Percentiles rank a stretch among this genome's conserved stretches.
phyloP scores from a whole-genome alignment of 2,113 vertebrate species.

The Myiagra hebetior region DNA sequence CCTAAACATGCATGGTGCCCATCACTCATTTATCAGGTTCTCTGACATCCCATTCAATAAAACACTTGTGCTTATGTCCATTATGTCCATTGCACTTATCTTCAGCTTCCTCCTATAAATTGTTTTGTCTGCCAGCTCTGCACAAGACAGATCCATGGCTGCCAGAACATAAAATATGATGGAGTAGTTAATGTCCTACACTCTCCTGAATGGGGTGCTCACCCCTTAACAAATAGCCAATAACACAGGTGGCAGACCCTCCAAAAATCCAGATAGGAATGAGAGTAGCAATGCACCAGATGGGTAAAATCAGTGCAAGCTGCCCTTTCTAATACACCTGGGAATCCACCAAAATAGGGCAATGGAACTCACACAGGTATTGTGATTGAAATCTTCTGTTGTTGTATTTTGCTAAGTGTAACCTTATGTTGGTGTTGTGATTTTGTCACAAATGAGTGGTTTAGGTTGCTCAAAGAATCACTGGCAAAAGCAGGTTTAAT shows the following conservation, averaged over 20 bases:
- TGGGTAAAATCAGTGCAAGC: not conserved
- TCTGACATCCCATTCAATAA: not conserved
- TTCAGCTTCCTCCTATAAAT: not conserved
- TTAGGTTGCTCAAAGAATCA: not conserved
- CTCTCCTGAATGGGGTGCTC: not conserved
- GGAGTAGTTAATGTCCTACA: not conserved
- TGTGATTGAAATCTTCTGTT: not conserved
- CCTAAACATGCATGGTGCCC: fast-evolving
- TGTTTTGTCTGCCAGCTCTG: not conserved
- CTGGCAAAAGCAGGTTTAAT: not conserved
- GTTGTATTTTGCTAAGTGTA: not conserved
- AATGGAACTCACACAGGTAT: fast-evolving
- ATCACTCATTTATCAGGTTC: not conserved
- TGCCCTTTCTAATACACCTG: not conserved
- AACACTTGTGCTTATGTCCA: not conserved
- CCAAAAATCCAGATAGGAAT: not conserved
- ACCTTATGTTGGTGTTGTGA: not conserved
- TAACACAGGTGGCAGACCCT: not conserved
- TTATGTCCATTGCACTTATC: not conserved
- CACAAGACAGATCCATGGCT: not conserved
- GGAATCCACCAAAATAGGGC: not conserved
- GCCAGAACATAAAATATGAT: not conserved
- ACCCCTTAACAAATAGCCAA: not conserved
- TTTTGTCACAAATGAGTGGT: not conserved
- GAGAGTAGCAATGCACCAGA: not conserved